Evolutionary conservation across 2,888 invertebrate genomes (phyloP).

Genomic region (Pyrrhosoma nymphula): DNA sequence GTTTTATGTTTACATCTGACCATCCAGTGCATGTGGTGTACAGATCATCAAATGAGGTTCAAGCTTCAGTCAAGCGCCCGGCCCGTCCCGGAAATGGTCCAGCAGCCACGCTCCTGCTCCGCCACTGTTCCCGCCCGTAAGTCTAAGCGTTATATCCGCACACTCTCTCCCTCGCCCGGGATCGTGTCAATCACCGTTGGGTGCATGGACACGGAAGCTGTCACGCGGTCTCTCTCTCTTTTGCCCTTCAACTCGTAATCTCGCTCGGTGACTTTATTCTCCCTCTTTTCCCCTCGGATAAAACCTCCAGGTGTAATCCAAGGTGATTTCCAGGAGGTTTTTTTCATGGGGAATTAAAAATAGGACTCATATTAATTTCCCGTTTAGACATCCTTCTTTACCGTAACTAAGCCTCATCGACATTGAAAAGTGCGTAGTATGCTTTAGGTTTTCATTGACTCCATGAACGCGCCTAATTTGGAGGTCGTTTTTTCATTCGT

Average conservation of each 20-base stretch:
- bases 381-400: background rate
- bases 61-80: background rate
- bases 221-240: background rate
- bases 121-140: background rate
- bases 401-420: background rate
- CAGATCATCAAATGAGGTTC: background rate
- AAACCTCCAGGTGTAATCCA: background rate
- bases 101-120: background rate
- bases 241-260: background rate
- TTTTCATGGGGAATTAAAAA: background rate
- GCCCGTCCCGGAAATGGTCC: background rate
- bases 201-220: constrained; percentile 11
- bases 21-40: background rate
- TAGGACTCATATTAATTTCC: background rate
- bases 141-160: background rate
- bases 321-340: background rate
- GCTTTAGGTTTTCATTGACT: background rate
- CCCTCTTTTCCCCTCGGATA: background rate
- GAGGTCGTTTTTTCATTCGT: background rate
- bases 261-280: background rate
- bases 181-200: background rate
- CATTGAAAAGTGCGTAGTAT: background rate
- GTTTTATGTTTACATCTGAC: background rate
- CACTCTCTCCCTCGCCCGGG: background rate
- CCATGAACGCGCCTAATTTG: background rate